Percentiles rank a stretch among this genome's conserved stretches.
Conservation (phyloP, 2,888 invertebrate genomes). For the Troides aeacus region DNA sequence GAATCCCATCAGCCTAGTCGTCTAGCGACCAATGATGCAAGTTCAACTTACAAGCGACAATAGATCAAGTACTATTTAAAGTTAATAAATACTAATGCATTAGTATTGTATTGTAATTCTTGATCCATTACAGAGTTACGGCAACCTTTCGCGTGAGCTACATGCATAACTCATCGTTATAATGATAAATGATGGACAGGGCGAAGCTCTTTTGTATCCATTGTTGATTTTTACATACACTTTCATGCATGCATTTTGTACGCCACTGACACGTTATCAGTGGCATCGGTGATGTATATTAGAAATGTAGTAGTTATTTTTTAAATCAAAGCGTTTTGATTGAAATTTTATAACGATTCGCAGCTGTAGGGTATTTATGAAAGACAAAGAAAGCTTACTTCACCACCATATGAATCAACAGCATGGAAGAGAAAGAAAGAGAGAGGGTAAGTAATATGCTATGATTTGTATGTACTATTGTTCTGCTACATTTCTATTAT, state of each 20-base stretch:
- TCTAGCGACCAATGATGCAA: too few relatives aligned
- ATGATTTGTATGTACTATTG: too few relatives aligned
- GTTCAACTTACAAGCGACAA: too few relatives aligned
- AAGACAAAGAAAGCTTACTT: too few relatives aligned
- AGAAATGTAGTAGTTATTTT: neutral
- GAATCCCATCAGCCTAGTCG: too few relatives aligned
- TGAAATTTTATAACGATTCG: neutral
- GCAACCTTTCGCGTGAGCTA: neutral
- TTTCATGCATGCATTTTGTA: slow-evolving; percentile 23
- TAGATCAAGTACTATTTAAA: neutral
- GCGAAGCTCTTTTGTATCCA: slow-evolving; percentile 11
- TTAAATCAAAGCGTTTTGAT: neutral
- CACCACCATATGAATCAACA: too few relatives aligned
- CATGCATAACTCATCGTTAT: slow-evolving; percentile 11
- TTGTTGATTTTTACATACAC: slow-evolving; percentile 22
- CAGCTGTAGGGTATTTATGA: too few relatives aligned
- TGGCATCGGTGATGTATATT: slow-evolving; percentile 4
- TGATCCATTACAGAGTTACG: neutral
- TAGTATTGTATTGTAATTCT: neutral
- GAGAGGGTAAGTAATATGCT: too few relatives aligned
- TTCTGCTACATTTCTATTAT: too few relatives aligned
- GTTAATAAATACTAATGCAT: neutral
- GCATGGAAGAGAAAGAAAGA: too few relatives aligned
- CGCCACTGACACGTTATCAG: slow-evolving; percentile 11
- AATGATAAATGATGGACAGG: slow-evolving; percentile 12